phyloP scores from a whole-genome alignment of 2,888 invertebrate genomes.

The Oligia fasciuncula region DNA sequence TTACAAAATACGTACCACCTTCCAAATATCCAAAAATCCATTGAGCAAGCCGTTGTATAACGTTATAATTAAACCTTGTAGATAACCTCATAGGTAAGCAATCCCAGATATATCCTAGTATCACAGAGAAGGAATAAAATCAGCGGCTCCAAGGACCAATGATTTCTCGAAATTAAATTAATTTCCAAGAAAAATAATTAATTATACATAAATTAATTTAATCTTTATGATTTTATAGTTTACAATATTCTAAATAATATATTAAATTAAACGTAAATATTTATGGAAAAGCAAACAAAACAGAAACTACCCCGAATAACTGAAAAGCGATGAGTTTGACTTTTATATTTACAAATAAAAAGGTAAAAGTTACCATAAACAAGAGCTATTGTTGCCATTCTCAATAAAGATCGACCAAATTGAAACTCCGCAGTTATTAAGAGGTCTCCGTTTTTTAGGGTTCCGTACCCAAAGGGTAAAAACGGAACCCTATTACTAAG shows the following conservation, averaged over 20 bases:
- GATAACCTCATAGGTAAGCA: neutral
- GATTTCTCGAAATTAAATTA: neutral
- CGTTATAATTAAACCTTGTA: neutral
- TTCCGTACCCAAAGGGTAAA: too few relatives aligned
- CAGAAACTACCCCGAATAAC: conserved; percentile 5
- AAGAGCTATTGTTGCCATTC: conserved; percentile 33
- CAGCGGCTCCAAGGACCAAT: neutral
- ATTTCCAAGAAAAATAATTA: neutral
- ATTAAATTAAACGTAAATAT: neutral
- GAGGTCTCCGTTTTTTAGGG: conserved; percentile 8
- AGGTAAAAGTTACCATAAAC: conserved; percentile 23
- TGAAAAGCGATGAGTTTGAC: conserved; percentile 5
- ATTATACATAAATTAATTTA: too few relatives aligned
- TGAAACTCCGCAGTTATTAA: conserved; percentile 11
- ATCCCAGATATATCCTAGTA: neutral
- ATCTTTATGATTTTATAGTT: neutral
- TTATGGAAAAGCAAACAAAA: conserved; percentile 11
- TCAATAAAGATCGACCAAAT: conserved; percentile 14
- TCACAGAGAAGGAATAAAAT: neutral
- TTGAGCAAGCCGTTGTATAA: too few relatives aligned
- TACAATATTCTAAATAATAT: neutral
- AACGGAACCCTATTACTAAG: too few relatives aligned
- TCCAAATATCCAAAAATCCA: neutral
- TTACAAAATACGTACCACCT: too few relatives aligned
- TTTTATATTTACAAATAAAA: conserved; percentile 7